phyloP scores from a whole-genome alignment of 2,888 invertebrate species.

The Linnaemya tessellans region DNA sequence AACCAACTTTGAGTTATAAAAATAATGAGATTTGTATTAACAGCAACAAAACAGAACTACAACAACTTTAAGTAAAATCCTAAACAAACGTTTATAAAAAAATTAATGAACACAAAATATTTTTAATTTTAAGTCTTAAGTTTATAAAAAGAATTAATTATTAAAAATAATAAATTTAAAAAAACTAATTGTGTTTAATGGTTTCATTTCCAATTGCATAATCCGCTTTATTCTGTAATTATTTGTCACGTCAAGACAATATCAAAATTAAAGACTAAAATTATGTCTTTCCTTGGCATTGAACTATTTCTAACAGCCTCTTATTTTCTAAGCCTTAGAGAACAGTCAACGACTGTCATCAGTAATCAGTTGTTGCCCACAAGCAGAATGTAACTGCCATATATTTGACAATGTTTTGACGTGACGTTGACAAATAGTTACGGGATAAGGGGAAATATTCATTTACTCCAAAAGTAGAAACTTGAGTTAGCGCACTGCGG shows the following conservation, averaged over 20 bases:
- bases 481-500: no score
- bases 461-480: no score
- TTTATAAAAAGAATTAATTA: constrained; percentile 83
- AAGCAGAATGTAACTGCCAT: no score
- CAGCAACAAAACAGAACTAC: constrained; percentile 73
- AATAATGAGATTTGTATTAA: constrained; percentile 73
- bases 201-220: constrained; percentile 18
- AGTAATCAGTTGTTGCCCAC: no score
- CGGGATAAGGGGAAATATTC: no score
- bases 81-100: constrained; percentile 73
- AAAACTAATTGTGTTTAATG: background rate
- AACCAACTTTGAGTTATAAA: constrained; percentile 67
- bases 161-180: constrained; percentile 78
- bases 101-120: constrained; percentile 82
- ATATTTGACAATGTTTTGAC: no score
- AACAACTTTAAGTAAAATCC: constrained; percentile 75
- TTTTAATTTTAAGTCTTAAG: constrained; percentile 84
- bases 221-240: constrained; percentile 21
- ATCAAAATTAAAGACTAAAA: background rate
- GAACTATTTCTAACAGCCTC: no score
- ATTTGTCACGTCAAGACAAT: no score
- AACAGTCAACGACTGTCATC: no score
- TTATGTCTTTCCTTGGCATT: no score
- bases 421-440: no score
- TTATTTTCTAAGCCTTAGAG: no score